Evolutionary conservation across 1,140 invertebrate species (phyloP), one percentile per base, ranked within the genome.

Genomic region (Delia radicum): DNA sequence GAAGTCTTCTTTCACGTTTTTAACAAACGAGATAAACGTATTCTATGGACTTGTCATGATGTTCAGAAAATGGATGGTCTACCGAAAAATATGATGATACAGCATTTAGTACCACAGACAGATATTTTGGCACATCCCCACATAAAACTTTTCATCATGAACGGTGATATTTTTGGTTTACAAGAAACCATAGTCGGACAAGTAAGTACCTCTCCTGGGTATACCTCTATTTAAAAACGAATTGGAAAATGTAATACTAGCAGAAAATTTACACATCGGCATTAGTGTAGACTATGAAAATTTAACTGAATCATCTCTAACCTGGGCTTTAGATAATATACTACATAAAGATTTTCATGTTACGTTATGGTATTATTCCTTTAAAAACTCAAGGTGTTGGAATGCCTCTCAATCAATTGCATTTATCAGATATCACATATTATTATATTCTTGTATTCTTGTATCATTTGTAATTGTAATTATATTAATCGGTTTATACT

Each of bases 71-170:
- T 88, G 0, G 77, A 83, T 3, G 80, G 81, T 67, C 62, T 83
- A 61, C 86, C 88, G 3, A 78, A 83, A 61, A 90, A 90, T 79
- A 82, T 90, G 2, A 81, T 86, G 77, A 83, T 88, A 0, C 79
- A 86, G 29, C 85, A 88, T 77, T 88, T 88, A 83, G 79, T 91
- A 37, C 89, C 90, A 12, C 91, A 91, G 78, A 88, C 88, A 61
- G 89, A 90, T 77, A 83, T 91, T 21, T 78, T 91, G 31, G 89
- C 84, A 0, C 89, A 91, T 83, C 84, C 85, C 0, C 81, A 83
- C 63, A 80, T 87, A 3, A 80, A 78, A 21, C 74, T 80, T 0
- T 91, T 90, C 75, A 83, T 91, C 0, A 88, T 87, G 73, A 90
- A 91, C 76, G 90, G 89, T 18, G 90, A 90, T 33, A 80, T 89